Percentiles rank a stretch among this genome's conserved stretches.
phyloP scores from a whole-genome alignment of 2,797 vertebrate genomes.

The Erpetoichthys calabaricus region DNA sequence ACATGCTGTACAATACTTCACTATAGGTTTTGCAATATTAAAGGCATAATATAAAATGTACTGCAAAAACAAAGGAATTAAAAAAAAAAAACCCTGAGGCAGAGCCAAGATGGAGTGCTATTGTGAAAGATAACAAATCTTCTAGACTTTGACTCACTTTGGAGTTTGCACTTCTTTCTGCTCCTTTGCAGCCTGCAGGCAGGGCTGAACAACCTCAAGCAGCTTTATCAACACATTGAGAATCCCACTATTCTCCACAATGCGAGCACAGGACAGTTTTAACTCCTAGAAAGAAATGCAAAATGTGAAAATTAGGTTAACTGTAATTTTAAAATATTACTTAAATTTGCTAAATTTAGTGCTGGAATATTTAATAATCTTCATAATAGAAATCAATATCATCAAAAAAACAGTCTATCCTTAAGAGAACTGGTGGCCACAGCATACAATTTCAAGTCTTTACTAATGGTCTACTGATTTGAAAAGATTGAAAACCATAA shows the following conservation, averaged over 20 bases:
- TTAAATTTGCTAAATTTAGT: too few species aligned
- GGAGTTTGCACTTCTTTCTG: conserved; percentile 93
- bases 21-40: background rate
- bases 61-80: background rate
- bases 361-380: too few species aligned
- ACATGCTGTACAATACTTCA: too few species aligned
- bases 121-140: background rate
- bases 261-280: conserved; percentile 76
- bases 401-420: too few species aligned
- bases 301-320: background rate
- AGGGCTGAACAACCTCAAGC: conserved; percentile 88
- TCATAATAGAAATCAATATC: too few species aligned
- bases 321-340: too few species aligned
- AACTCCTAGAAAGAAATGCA: conserved; percentile 52
- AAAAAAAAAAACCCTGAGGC: background rate
- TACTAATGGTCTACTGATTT: too few species aligned
- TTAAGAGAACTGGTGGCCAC: too few species aligned
- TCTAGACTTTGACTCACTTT: conserved; percentile 56
- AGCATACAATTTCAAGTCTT: too few species aligned
- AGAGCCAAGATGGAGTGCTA: background rate
- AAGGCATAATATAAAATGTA: background rate
- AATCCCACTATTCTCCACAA: conserved; percentile 83
- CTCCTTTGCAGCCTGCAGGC: conserved; percentile 85
- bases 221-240: conserved; percentile 85
- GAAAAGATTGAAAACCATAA: too few species aligned